Percentiles rank a stretch among this genome's conserved stretches.
Evolutionary conservation across 2,888 invertebrate genomes (phyloP).

Genomic region (Rhyacophila evoluta): DNA sequence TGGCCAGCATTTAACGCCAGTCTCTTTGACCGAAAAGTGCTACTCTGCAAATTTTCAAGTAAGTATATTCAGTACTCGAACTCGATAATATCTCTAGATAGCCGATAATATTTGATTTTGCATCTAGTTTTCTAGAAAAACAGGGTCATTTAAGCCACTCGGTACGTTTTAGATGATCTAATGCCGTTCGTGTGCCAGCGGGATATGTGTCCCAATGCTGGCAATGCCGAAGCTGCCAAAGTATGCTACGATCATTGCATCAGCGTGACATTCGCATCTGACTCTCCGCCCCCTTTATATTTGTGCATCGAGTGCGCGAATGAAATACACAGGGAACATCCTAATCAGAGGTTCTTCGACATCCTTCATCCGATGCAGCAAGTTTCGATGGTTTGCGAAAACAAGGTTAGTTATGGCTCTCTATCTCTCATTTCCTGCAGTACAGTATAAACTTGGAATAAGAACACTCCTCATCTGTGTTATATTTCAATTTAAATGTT

Average conservation of each 20-base stretch:
- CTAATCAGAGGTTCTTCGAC: constrained; percentile 87
- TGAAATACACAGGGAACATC: constrained; percentile 89
- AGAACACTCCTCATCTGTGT: no score
- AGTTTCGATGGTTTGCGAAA: constrained; percentile 95
- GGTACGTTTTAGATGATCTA: constrained; percentile 74
- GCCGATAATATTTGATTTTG: no score
- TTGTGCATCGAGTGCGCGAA: constrained; percentile 97
- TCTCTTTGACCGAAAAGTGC: constrained; percentile 88
- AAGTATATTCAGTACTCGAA: no score
- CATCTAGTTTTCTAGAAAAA: no score
- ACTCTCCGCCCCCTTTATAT: constrained; percentile 94
- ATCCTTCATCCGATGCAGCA: constrained; percentile 94
- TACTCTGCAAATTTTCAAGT: constrained; percentile 91
- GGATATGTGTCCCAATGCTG: constrained; percentile 90
- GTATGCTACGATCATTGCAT: constrained; percentile 95
- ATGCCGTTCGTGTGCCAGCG: constrained; percentile 89
- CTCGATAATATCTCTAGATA: no score
- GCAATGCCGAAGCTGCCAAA: constrained; percentile 89
- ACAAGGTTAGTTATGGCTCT: constrained; percentile 82
- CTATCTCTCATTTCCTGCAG: no score
- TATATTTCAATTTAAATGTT: no score
- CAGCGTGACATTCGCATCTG: constrained; percentile 86
- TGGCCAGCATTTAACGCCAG: constrained; percentile 98
- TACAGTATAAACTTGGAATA: no score
- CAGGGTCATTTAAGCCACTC: no score